phyloP scores from a whole-genome alignment of 2,113 vertebrate genomes.

The Phoenicopterus ruber region DNA sequence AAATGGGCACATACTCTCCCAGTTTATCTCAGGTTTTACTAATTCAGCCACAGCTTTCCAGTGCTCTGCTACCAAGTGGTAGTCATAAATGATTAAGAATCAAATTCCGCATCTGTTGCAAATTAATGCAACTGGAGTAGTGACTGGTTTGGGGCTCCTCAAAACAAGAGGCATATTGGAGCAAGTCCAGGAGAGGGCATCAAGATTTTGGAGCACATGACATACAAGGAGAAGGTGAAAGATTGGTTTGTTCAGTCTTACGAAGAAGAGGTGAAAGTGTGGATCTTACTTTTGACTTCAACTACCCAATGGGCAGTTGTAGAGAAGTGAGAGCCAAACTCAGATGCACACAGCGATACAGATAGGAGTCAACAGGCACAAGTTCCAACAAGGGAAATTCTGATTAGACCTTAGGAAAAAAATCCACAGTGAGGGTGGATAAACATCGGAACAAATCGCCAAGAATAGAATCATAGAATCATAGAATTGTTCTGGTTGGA shows the following conservation, averaged over 20 bases:
- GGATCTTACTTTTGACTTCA: background rate
- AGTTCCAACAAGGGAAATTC: background rate
- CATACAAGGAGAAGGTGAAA: background rate
- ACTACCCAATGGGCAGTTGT: background rate
- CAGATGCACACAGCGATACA: background rate
- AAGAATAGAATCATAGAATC: no score
- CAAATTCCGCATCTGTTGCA: background rate
- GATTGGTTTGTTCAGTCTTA: background rate
- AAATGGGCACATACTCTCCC: background rate
- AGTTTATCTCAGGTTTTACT: background rate
- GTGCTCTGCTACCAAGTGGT: background rate
- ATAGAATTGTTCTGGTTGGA: no score
- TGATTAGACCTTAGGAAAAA: background rate
- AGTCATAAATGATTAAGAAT: background rate
- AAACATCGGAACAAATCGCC: background rate
- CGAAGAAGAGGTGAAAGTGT: background rate
- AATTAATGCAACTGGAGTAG: background rate
- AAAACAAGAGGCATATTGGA: background rate
- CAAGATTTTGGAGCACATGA: background rate
- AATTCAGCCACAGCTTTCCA: background rate
- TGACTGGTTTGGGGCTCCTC: background rate
- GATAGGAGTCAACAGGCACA: background rate
- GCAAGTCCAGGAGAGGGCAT: background rate
- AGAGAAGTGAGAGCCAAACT: background rate
- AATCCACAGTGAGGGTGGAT: background rate